These are phyloP conservation scores for Osmerus eperlanus DNA, from an alignment of 2,113 vertebrate genomes.

Conservation along the genomic window DNA sequence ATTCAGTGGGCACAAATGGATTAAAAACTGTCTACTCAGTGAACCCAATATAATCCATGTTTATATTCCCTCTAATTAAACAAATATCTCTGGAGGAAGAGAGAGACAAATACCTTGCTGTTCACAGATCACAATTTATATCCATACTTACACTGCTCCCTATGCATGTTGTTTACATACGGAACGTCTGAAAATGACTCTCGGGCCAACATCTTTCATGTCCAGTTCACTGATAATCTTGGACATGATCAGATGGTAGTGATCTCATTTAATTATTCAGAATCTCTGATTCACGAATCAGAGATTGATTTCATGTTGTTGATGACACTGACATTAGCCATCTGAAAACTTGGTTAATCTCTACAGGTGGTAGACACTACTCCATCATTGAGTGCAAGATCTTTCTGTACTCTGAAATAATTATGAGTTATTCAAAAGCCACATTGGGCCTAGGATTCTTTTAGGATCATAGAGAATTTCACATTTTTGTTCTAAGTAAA, in stretches of 20 bases:
- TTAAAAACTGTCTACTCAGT: conserved; percentile 51
- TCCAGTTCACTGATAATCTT: no score
- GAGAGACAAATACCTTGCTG: conserved; percentile 10
- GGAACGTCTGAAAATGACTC: no score
- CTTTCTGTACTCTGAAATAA: conserved; percentile 23
- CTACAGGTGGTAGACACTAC: not conserved
- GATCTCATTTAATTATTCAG: no score
- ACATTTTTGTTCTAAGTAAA: conserved; percentile 11
- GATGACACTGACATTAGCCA: not conserved
- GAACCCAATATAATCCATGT: conserved; percentile 50
- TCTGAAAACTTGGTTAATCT: not conserved
- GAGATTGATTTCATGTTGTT: not conserved
- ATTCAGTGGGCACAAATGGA: conserved; percentile 48
- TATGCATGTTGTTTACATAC: not conserved
- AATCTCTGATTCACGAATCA: no score
- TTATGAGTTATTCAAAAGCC: conserved; percentile 23
- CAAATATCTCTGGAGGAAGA: conserved; percentile 10
- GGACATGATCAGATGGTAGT: no score
- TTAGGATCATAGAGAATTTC: not conserved
- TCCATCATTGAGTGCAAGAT: not conserved
- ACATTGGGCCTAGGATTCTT: conserved; percentile 15
- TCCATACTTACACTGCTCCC: not conserved
- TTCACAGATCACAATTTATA: conserved; percentile 8
- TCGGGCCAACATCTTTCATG: no score
- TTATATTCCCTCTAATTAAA: conserved; percentile 47